These are phyloP conservation scores for Tineola bisselliella DNA, from an alignment of 2,888 invertebrate species.

Conservation along the genomic window DNA sequence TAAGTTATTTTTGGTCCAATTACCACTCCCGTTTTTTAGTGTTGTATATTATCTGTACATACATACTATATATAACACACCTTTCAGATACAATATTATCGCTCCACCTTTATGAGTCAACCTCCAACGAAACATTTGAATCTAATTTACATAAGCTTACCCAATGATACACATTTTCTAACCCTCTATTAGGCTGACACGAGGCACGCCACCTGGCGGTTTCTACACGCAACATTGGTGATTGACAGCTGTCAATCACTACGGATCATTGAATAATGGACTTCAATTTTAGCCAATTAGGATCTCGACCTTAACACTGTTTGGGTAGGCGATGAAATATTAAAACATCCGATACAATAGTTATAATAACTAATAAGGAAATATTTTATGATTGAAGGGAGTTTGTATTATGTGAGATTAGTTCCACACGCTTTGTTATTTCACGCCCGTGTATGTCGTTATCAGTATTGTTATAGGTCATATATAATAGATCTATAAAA, in stretches of 20 bases:
- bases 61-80: too few relatives aligned
- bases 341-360: conserved; percentile 25
- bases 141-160: neutral
- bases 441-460: neutral
- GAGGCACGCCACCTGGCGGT: conserved; percentile 12
- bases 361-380: conserved; percentile 15
- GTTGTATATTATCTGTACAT: too few relatives aligned
- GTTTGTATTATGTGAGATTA: neutral
- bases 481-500: too few relatives aligned
- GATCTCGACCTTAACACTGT: conserved; percentile 33
- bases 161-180: conserved; percentile 8
- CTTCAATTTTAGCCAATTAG: conserved; percentile 53
- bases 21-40: too few relatives aligned
- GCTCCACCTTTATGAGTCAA: neutral
- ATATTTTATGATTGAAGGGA: neutral
- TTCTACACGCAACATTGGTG: conserved; percentile 21
- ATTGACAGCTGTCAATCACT: conserved; percentile 62
- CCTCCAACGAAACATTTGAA: neutral
- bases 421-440: neutral
- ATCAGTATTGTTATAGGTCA: too few relatives aligned
- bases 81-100: neutral
- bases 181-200: conserved; percentile 11
- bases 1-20: too few relatives aligned
- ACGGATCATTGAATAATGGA: conserved; percentile 46
- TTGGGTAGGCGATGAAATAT: conserved; percentile 30